Conservation (phyloP, 2,797 vertebrate species). For the Gephyroberyx darwinii region DNA sequence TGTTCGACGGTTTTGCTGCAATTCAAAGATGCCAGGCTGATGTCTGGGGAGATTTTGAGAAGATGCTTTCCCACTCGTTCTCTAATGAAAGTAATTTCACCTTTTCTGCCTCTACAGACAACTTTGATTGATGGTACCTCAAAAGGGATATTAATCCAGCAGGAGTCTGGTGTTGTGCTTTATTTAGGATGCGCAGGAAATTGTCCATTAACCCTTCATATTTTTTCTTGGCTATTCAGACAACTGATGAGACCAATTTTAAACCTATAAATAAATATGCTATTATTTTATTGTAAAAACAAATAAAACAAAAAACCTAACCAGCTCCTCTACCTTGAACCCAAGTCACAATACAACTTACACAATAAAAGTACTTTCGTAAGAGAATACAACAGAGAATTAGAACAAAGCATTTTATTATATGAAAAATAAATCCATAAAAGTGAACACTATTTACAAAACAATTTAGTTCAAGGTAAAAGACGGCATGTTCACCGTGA, state of each 20-base stretch:
- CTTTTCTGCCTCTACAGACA: conserved; percentile 26
- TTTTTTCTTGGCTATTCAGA: not conserved
- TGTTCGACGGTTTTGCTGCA: too few species aligned
- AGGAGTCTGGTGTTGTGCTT: conserved; percentile 25
- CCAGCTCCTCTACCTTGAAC: not conserved
- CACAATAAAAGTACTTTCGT: not conserved
- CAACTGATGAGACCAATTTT: not conserved
- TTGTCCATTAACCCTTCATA: conserved; percentile 38
- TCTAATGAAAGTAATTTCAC: not conserved
- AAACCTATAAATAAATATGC: not conserved
- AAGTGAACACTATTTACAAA: conserved; percentile 75
- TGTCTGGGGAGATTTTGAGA: too few species aligned
- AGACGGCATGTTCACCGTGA: conserved; percentile 51
- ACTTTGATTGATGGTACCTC: conserved; percentile 13
- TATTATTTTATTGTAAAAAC: too few species aligned
- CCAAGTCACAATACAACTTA: conserved; percentile 3
- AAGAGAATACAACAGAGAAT: conserved; percentile 2
- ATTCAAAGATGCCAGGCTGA: too few species aligned
- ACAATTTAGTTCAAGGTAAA: conserved; percentile 51
- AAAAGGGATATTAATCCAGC: conserved; percentile 26
- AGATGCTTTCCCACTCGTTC: too few species aligned
- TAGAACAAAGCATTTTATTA: conserved; percentile 75
- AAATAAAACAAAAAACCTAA: too few species aligned
- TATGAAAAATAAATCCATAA: conserved; percentile 77
- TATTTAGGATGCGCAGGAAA: conserved; percentile 37